Evolutionary conservation across 2,888 invertebrate genomes (phyloP), one percentile per base, ranked within the genome.

Genomic region (Apotomis capreana): DNA sequence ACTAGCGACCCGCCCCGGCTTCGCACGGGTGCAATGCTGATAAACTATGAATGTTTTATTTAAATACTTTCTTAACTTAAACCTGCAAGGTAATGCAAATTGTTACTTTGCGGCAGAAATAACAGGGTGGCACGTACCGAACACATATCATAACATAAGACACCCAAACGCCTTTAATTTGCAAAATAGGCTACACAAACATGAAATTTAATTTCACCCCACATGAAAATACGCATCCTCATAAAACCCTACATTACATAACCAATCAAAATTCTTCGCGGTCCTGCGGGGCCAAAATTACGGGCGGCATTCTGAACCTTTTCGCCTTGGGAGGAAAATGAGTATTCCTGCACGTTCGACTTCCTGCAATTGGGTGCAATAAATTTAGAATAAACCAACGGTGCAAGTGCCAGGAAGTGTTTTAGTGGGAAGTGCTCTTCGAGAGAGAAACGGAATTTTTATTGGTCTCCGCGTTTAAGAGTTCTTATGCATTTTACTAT

Each of bases 281-380:
- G 26, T 15, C 62, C 68, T 52, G 12, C 44, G 52, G 46, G 57
- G 62, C 62, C 44, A 46, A 68, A 68, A 57, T 71, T 52, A 57
- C 71, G 37, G 51, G 10, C 57, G 10, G 55, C 12, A 71, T 52
- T 62, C 44, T 62, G 57, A 40, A 10, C 65, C 62, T 62, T 68
- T 13, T 36, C 44, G 15, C 15, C 44, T 13, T 13, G 15, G 15
- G 13, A 2, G 51, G 58, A 71, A 62, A 68, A 62, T 15, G 55
- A 57, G 12, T 58, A 46, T 62, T 62, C 52, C 67, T 40, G 5
- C 26, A 37, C 55, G 26, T 26, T 12, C 44, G n/a, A 5, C 37
- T 60, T 60, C 12, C 62, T 71, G 71, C 71, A 71, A 68, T 71
- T 61, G 61, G 58, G 44, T 68, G 71, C 62, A 71, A 68, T 71